A percentile compares a stretch with the other conserved stretches of the same genome.
phyloP scores from a whole-genome alignment of 1,140 invertebrate species.

The Drosophila punjabiensis region DNA sequence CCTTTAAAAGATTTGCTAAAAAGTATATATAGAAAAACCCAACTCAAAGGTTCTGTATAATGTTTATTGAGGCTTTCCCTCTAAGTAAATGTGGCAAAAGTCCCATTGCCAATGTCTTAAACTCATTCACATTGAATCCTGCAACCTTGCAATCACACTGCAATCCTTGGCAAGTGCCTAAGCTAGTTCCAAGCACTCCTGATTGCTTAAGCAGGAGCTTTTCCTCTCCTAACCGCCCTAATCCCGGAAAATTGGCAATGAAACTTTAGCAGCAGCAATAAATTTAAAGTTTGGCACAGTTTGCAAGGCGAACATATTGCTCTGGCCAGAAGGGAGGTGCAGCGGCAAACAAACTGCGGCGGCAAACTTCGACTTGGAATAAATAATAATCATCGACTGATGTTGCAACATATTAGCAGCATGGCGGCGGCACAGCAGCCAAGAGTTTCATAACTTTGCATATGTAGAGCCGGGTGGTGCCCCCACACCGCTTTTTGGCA shows the following conservation, averaged over 20 bases:
- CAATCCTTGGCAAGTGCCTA: conserved; percentile 58
- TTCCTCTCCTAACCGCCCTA: background rate
- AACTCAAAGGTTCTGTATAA: conserved; percentile 12
- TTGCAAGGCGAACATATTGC: conserved; percentile 31
- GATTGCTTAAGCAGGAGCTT: conserved; percentile 32
- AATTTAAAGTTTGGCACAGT: conserved; percentile 74
- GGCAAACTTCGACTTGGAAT: conserved; percentile 12
- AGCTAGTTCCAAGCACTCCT: conserved; percentile 64
- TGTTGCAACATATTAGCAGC: conserved; percentile 61
- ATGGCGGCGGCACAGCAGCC: conserved; percentile 26
- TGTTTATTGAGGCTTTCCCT: too few species aligned
- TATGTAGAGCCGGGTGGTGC: conserved; percentile 12
- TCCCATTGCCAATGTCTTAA: background rate
- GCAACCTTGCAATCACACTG: conserved; percentile 4
- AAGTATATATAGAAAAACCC: background rate
- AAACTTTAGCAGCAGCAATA: conserved; percentile 73
- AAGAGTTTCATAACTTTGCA: conserved; percentile 60
- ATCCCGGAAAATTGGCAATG: conserved; percentile 69
- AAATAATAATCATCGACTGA: conserved; percentile 58
- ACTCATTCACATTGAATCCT: background rate
- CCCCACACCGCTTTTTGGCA: conserved; percentile 38
- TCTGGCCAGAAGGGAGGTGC: background rate
- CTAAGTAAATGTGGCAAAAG: background rate
- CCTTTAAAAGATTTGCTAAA: background rate
- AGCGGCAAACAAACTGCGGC: conserved; percentile 11